phyloP scores from a whole-genome alignment of 2,888 invertebrate species.

The Nudaria mundana region DNA sequence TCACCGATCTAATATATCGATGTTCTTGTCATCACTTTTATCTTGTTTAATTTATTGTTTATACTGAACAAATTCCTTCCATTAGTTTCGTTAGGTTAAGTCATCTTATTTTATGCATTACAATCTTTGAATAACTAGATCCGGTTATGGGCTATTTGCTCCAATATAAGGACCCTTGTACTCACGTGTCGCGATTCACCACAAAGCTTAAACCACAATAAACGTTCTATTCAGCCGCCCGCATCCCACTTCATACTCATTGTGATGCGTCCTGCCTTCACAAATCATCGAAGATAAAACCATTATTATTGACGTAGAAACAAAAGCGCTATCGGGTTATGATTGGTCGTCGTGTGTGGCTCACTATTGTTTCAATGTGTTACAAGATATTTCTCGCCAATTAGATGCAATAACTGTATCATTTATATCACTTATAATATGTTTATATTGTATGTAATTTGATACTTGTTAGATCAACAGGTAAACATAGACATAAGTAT shows the following conservation, averaged over 20 bases:
- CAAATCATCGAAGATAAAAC: conserved; percentile 71
- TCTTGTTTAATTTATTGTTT: conserved; percentile 38
- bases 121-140: conserved; percentile 18
- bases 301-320: conserved; percentile 62
- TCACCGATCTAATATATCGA: conserved; percentile 33
- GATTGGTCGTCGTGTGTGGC: conserved; percentile 75
- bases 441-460: conserved; percentile 27
- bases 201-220: conserved; percentile 61
- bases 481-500: conserved; percentile 33
- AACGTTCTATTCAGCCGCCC: conserved; percentile 69
- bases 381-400: conserved; percentile 41
- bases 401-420: conserved; percentile 59
- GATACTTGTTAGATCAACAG: conserved; percentile 30
- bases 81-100: background rate
- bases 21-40: conserved; percentile 37
- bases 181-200: conserved; percentile 55
- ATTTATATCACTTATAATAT: conserved; percentile 33
- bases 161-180: conserved; percentile 19
- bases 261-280: conserved; percentile 74
- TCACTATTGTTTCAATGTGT: conserved; percentile 44
- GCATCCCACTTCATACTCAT: conserved; percentile 69
- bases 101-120: conserved; percentile 8
- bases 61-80: background rate
- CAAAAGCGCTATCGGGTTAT: conserved; percentile 60
- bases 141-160: conserved; percentile 25